Evolutionary conservation across 2,113 vertebrate species (phyloP).

Genomic region (Rhinoptilus africanus): DNA sequence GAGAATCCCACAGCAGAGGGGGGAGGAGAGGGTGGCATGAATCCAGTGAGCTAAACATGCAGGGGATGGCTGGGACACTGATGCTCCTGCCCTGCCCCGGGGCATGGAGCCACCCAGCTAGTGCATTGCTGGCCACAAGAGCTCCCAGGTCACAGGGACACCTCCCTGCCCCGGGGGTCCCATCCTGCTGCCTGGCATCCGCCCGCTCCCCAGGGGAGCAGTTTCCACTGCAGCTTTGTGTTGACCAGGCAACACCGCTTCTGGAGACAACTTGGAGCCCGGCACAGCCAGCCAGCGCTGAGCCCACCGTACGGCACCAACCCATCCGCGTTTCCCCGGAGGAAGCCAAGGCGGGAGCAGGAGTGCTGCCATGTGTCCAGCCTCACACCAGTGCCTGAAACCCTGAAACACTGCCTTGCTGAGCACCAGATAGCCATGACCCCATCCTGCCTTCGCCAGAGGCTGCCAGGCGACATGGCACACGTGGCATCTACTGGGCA

Average conservation of each 20-base stretch:
- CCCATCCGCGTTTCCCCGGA: fast-evolving
- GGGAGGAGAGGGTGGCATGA: not conserved
- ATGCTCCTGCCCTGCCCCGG: not conserved
- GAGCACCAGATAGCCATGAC: not conserved
- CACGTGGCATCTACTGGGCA: fast-evolving
- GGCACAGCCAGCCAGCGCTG: not conserved
- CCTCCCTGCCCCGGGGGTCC: not conserved
- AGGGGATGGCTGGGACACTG: not conserved
- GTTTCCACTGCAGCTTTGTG: not conserved
- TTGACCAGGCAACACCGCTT: not conserved
- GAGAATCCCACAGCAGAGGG: not conserved
- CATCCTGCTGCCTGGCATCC: not conserved
- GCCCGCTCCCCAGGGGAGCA: not conserved
- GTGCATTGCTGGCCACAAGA: not conserved
- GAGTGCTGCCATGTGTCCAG: fast-evolving
- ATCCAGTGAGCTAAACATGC: fast-evolving
- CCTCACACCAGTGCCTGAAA: not conserved
- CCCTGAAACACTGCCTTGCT: fast-evolving
- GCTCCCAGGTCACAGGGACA: fast-evolving
- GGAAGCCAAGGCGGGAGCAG: fast-evolving
- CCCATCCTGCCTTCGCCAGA: not conserved
- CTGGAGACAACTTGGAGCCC: not conserved
- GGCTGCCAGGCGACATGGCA: fast-evolving
- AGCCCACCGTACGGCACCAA: fast-evolving
- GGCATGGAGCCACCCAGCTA: not conserved